Evolutionary conservation across 2,113 vertebrate species (phyloP), one percentile per base, ranked within the genome.

Genomic region (Limnothrissa miodon): DNA sequence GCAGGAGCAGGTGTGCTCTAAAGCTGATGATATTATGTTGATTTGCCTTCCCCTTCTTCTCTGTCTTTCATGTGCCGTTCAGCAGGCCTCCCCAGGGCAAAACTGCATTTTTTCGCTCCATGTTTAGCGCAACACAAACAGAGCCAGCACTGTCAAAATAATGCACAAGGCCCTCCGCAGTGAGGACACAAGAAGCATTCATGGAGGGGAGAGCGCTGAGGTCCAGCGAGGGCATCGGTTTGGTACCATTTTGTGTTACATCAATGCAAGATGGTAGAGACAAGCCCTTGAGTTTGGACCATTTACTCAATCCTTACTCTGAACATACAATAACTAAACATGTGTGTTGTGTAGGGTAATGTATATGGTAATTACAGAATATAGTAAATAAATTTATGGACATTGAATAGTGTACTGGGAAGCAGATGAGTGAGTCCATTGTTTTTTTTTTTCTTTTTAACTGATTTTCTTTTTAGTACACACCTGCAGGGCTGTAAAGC

Each of bases 81-180:
- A 36, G 1, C 66, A 74, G 25, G 66, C 66, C 13, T 74, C 66
- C 66, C 66, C 15, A 10, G 66, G 66, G 66, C 66, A 74, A 5
- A 15, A 13, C 15, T 33, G 36, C 1, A 36, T 33, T 39, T 11
- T 13, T 74, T 33, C 10, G 1, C 29, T 74, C 15, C 66, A 5
- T 36, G 66, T 36, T 74, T 39, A 17, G 29, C 66, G 36, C 19
- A 74, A 74, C 66, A 74, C 66, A 74, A 29, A 15, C 66, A 1
- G 59, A 74, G 29, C 66, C 66, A 74, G 15, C 66, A 5, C 66
- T 74, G 66, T 74, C 66, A 74, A 74, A 74, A 74, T 74, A 48
- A 74, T 36, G 29, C 66, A 33, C 66, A 36, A 29, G 29, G 66
- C 66, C 36, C 66, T 74, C 29, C 13, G 66, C 66, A 17, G 17